phyloP scores from a whole-genome alignment of 1,140 invertebrate species.

The Carposina sasakii region DNA sequence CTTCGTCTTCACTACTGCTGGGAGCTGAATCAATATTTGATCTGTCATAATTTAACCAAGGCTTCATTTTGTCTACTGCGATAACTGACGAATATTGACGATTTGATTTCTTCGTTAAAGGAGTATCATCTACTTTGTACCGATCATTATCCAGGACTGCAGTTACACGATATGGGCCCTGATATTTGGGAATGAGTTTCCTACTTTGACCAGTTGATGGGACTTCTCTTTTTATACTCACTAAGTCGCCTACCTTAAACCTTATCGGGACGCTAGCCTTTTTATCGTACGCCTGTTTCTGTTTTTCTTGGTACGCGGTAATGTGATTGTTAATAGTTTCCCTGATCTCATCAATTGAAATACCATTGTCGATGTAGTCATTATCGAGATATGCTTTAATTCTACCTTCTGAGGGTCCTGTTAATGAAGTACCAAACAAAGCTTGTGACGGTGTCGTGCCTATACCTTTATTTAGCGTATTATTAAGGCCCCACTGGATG shows the following conservation, averaged over 20 bases:
- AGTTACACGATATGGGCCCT: not conserved
- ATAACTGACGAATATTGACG: not conserved
- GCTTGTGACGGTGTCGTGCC: not conserved
- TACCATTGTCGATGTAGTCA: not conserved
- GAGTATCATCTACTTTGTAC: not conserved
- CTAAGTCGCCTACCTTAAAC: conserved; percentile 3
- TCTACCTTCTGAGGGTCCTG: not conserved
- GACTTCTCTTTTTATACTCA: not conserved
- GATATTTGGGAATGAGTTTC: conserved; percentile 4
- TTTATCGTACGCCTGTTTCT: conserved; percentile 2
- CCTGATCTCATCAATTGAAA: not conserved
- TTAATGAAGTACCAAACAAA: conserved; percentile 1
- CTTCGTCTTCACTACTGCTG: no score
- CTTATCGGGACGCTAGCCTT: not conserved
- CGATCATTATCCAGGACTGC: conserved; percentile 2
- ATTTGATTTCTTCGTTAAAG: not conserved
- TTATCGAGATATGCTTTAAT: not conserved
- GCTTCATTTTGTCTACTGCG: conserved; percentile 4
- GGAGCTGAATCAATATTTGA: no score
- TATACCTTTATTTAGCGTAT: not conserved
- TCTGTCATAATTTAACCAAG: not conserved
- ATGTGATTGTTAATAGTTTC: not conserved
- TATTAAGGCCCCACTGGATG: not conserved
- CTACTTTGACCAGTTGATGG: conserved; percentile 1
- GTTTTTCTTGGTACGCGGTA: not conserved